phyloP scores from a whole-genome alignment of 2,113 vertebrate species.

The Hemiprocne comata region DNA sequence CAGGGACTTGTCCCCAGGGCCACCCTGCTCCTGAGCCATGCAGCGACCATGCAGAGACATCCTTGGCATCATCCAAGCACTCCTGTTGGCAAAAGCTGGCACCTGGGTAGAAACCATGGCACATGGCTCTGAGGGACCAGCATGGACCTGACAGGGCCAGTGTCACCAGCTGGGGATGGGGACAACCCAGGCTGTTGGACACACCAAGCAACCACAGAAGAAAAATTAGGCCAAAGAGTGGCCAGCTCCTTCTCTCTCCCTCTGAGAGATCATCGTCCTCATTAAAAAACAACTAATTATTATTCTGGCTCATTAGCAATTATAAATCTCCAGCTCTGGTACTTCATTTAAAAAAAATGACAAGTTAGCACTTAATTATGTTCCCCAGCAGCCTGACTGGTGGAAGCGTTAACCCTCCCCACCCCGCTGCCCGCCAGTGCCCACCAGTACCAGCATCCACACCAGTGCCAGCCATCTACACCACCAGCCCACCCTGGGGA shows the following conservation, averaged over 20 bases:
- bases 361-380: conserved; percentile 81
- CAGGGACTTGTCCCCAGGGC: fast-evolving
- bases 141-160: not conserved
- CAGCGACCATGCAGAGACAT: not conserved
- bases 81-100: fast-evolving
- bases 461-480: fast-evolving
- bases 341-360: conserved; percentile 81
- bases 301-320: conserved; percentile 83
- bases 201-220: not conserved
- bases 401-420: not conserved
- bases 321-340: conserved; percentile 78
- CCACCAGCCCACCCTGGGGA: not conserved
- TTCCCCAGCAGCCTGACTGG: conserved; percentile 30
- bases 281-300: conserved; percentile 83
- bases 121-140: not conserved
- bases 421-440: not conserved
- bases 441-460: fast-evolving
- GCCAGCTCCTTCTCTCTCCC: conserved; percentile 11
- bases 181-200: conserved; percentile 22
- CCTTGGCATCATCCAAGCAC: not conserved
- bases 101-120: too few relatives aligned
- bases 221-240: conserved; percentile 69
- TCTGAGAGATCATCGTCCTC: conserved; percentile 76
- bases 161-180: not conserved
- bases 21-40: too few relatives aligned